Evolutionary conservation across 2,797 vertebrate species (phyloP), one percentile per base, ranked within the genome.

Genomic region (Mycteria americana): DNA sequence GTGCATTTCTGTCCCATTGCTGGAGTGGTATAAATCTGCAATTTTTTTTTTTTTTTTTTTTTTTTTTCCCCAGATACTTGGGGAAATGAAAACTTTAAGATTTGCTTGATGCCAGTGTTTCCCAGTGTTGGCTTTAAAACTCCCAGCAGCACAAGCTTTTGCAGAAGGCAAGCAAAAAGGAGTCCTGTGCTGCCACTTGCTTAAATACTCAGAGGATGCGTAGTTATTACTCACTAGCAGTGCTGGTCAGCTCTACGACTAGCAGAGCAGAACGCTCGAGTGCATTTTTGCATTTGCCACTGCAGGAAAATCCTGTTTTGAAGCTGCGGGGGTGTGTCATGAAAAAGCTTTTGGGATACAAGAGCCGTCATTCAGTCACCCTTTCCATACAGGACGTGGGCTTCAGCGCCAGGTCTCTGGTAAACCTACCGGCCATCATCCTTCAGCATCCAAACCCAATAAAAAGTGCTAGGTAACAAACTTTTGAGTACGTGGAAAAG

Each of bases 401-500:
- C 37, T 81, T 43, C 11, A 43, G 50, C 48, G 33, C 18, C 45
- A 31, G 18, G 5, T 63, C 51, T 59, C 21, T 17, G 13, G 12
- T 27, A 65, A 68, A 65, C 27, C 41, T 57, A 30, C 7, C 0
- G 0, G 11, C 53, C 41, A 9, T 7, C 15, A 12, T 5, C 82
- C 45, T 54, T 43, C 72, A 45, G 15, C 72, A 56, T 21, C 79
- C 65, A 33, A 45, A 79, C n/a, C 56, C 65, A 13, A 11, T 10
- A 70, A 50, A 19, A 23, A 79, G 23, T 9, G 9, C 39, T 33
- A 6, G 37, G 18, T 19, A 21, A 56, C 24, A 33, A 51, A 28
- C 28, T 59, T 51, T 3, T 16, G 56, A 43, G 48, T 4, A 28
- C 5, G 1, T 4, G 22, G 35, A 63, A 68, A 78, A 65, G 31